These are phyloP conservation scores for Eupithecia subumbrata DNA, from an alignment of 2,888 invertebrate genomes.

Conservation along the genomic window DNA sequence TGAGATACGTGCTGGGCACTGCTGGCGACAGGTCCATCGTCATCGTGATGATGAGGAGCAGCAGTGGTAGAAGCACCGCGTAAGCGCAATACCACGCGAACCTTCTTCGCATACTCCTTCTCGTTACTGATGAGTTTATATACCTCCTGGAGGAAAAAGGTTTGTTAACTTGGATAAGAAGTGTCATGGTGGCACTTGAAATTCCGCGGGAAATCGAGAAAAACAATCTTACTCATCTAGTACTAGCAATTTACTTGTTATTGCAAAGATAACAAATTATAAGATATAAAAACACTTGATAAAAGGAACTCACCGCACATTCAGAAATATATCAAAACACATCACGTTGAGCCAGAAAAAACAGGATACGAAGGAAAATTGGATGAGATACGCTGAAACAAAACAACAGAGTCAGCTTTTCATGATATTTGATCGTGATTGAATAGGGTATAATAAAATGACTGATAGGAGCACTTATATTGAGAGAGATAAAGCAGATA, in stretches of 20 bases:
- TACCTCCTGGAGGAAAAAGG: conserved; percentile 61
- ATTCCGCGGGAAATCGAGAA: neutral
- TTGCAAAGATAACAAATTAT: neutral
- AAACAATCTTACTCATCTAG: neutral
- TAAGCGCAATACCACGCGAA: conserved; percentile 85
- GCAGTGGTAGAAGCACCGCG: conserved; percentile 81
- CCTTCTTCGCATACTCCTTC: conserved; percentile 74
- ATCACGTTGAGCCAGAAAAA: conserved; percentile 88
- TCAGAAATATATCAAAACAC: conserved; percentile 86
- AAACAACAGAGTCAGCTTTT: conserved; percentile 44
- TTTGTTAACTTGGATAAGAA: neutral
- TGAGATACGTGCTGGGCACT: conserved; percentile 84
- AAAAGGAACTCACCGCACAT: conserved; percentile 76
- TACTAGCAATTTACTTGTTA: neutral
- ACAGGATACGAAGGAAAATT: conserved; percentile 86
- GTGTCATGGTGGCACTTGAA: neutral
- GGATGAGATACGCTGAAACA: conserved; percentile 86
- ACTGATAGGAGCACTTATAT: conserved; percentile 21
- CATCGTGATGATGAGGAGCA: conserved; percentile 82
- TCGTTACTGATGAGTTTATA: conserved; percentile 68
- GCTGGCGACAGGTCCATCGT: conserved; percentile 84
- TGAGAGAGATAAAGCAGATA: conserved; percentile 30
- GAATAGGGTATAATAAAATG: conserved; percentile 32
- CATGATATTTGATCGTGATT: conserved; percentile 32
- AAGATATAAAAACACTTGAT: conserved; percentile 29